Evolutionary conservation across 2,797 vertebrate genomes (phyloP).

Genomic region (Arctocebus calabarensis): DNA sequence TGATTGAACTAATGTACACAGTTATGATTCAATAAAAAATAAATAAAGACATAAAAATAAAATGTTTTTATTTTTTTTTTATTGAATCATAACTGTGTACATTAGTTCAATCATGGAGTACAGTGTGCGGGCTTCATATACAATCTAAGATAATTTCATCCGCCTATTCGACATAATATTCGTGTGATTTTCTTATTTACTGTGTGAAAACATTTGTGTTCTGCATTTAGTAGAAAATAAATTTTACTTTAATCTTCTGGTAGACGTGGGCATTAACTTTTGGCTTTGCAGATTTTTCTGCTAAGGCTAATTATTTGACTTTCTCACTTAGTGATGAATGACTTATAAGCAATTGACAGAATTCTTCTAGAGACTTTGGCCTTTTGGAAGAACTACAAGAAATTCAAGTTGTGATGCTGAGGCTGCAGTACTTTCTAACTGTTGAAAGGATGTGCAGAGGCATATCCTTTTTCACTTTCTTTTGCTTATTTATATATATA

Average conservation of each 20-base stretch:
- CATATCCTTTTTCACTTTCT: not conserved
- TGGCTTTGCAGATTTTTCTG: constrained; percentile 27
- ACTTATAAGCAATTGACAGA: not conserved
- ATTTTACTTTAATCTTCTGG: constrained; percentile 49
- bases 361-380: not conserved
- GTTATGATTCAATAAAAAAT: no score
- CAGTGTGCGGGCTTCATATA: no score
- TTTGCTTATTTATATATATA: not conserved
- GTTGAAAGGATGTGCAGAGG: not conserved
- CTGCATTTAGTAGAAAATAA: constrained; percentile 59
- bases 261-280: constrained; percentile 2
- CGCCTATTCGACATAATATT: no score
- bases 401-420: not conserved
- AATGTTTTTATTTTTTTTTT: no score
- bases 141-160: no score
- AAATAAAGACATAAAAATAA: no score
- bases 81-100: no score
- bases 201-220: no score
- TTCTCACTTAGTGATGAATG: constrained; percentile 8
- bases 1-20: no score
- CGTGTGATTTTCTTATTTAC: no score
- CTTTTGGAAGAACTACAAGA: not conserved
- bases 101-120: no score
- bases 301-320: constrained; percentile 19
- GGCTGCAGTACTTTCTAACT: not conserved